These are phyloP conservation scores for Trematomus bernacchii DNA, from an alignment of 2,797 vertebrate species.

Conservation along the genomic window DNA sequence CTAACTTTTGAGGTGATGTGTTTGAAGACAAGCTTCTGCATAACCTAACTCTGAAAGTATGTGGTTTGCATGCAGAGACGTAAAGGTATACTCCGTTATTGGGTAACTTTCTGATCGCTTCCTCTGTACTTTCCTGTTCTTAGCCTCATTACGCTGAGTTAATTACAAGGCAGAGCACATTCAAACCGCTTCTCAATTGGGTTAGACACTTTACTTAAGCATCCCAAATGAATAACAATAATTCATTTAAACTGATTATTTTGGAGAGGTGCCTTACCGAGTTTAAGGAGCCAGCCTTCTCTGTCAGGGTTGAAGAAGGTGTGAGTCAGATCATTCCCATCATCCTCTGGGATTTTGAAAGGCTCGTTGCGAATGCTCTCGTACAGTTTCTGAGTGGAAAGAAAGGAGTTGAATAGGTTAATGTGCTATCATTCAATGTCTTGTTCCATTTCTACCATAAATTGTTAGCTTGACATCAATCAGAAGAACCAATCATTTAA, in stretches of 20 bases:
- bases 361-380: conserved; percentile 95
- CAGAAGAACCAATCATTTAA: too few species aligned
- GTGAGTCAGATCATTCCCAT: conserved; percentile 94
- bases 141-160: background rate
- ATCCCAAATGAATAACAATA: background rate
- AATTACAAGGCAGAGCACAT: background rate
- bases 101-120: conserved; percentile 38
- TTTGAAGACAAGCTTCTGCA: background rate
- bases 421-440: too few species aligned
- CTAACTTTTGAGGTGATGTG: background rate
- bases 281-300: conserved; percentile 96
- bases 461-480: too few species aligned
- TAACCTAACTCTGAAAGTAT: background rate
- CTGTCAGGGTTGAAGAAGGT: conserved; percentile 96
- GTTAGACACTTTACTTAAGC: too few species aligned
- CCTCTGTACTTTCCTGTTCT: conserved; percentile 47
- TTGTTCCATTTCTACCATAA: too few species aligned
- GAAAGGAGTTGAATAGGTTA: conserved; percentile 2
- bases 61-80: background rate
- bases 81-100: conserved; percentile 15
- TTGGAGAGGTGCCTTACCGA: conserved; percentile 82
- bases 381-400: conserved; percentile 88
- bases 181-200: background rate
- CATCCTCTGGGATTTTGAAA: conserved; percentile 94
- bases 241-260: too few species aligned